Conservation (phyloP, 2,888 invertebrate species). For the Sinopyrophorus schimmeli region DNA sequence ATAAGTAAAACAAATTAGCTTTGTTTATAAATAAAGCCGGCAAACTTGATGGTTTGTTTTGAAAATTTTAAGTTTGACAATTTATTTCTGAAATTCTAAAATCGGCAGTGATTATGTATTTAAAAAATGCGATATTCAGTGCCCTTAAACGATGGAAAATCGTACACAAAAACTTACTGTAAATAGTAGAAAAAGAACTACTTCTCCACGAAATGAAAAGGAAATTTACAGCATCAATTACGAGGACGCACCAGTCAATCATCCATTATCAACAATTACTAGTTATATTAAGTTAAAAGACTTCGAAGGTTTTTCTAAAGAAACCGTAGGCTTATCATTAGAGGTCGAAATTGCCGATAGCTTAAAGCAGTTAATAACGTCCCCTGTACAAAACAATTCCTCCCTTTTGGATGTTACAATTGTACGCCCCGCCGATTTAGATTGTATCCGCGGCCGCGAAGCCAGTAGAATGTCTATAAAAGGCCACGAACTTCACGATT, state of each 20-base stretch:
- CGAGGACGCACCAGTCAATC: constrained; percentile 3
- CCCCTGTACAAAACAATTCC: constrained; percentile 42
- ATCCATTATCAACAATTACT: background rate
- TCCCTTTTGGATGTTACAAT: constrained; percentile 50
- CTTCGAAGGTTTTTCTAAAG: constrained; percentile 5
- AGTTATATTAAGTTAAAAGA: background rate
- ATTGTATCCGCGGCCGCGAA: constrained; percentile 4
- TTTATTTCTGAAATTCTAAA: constrained; percentile 13
- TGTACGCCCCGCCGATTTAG: constrained; percentile 44
- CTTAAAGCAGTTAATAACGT: constrained; percentile 44
- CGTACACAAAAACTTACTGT: background rate
- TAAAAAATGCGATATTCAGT: constrained; percentile 2
- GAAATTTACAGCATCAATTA: constrained; percentile 23
- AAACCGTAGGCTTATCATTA: constrained; percentile 43
- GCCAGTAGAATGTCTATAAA: background rate
- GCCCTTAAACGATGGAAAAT: constrained; percentile 9
- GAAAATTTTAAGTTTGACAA: constrained; percentile 14
- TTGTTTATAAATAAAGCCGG: background rate
- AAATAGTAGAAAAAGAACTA: background rate
- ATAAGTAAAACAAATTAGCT: constrained; percentile 12
- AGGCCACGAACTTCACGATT: constrained; percentile 36
- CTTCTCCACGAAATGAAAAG: constrained; percentile 11
- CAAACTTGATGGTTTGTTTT: background rate
- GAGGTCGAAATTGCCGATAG: constrained; percentile 51
- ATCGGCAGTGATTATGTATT: background rate